Evolutionary conservation across 37 sponge, comb jelly and placozoan species (phyloP), one percentile per base, ranked within the genome.

Genomic region (Hexactinellida sp.): DNA sequence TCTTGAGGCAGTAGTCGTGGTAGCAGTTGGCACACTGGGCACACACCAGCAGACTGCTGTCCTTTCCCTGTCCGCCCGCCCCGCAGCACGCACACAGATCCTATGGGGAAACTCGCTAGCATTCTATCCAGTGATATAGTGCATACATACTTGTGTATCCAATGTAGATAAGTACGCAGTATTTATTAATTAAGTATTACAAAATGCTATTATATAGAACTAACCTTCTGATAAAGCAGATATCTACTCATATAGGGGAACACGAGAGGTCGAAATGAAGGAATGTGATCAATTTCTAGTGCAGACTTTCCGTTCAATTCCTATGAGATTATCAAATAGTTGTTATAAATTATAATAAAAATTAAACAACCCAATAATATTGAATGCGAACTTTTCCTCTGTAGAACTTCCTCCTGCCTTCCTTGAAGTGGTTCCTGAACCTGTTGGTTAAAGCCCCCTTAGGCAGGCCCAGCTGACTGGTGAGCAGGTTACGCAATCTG

Each of bases 391-490:
- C 76, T 23, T 63, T 63, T 10, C 30, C 76, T 63, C 76, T 10
- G 76, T 63, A 63, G 76, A 21, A 63, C 76, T 63, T 63, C 76
- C 76, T 63, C 34, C 34, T 10, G 34, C 76, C 76, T n/a, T 63
- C 76, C 34, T 63, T 63, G 34, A 63, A 63, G 5, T 32, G 76
- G 34, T 63, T 63, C 76, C 76, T 63, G 76, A 63, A 63, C 25
- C 76, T 7, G 13, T 63, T 63, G 34, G 21, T 63, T n/a, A 63
- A 63, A 7, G 30, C 76, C 21, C 76, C 76, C 76, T 63, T 63
- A 63, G 76, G 76, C 76, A 63, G 76, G 5, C 76, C 76, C 34
- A 63, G 76, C 76, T 63, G 76, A n/a, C 76, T 63, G 76, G 76
- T 63, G 76, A 63, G 76, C 76, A 63, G 76, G 76, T 63, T 63